Percentiles rank a stretch among this genome's conserved stretches.
Conservation (phyloP, 2,797 vertebrate species). For the Gymnodraco acuticeps region DNA sequence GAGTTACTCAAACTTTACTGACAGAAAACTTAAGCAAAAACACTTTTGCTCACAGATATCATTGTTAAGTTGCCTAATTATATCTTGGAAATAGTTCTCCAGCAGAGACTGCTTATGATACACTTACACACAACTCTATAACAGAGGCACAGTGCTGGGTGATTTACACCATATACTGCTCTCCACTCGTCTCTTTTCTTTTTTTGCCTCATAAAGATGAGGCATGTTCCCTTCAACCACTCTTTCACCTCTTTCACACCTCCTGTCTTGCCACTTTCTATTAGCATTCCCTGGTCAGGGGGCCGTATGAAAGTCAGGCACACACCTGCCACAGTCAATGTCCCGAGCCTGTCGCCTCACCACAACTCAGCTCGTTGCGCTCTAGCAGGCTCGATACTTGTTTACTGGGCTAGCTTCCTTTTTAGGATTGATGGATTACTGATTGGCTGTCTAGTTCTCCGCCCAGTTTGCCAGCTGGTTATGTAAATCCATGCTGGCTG, state of each 20-base stretch:
- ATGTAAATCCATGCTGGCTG: slow-evolving; percentile 41
- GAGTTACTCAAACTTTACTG: slow-evolving; percentile 11
- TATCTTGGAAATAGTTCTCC: background rate
- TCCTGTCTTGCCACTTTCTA: slow-evolving; percentile 63
- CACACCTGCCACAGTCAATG: slow-evolving; percentile 69
- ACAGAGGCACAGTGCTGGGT: background rate
- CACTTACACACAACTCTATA: background rate
- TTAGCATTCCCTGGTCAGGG: slow-evolving; percentile 66
- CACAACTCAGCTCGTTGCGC: slow-evolving; percentile 32
- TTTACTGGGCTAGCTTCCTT: slow-evolving; percentile 27
- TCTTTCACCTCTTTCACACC: slow-evolving; percentile 61
- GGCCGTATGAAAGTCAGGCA: slow-evolving; percentile 56
- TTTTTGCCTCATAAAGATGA: slow-evolving; percentile 50
- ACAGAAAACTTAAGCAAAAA: slow-evolving; percentile 3
- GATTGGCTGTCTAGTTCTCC: slow-evolving; percentile 36
- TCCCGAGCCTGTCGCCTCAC: slow-evolving; percentile 53
- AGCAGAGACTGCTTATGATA: background rate
- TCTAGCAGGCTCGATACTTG: slow-evolving; percentile 25
- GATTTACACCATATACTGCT: slow-evolving; percentile 36
- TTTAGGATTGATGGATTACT: slow-evolving; percentile 50
- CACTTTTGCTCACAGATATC: background rate
- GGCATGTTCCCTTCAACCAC: slow-evolving; percentile 43
- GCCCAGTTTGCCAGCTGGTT: slow-evolving; percentile 45
- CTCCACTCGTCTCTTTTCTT: slow-evolving; percentile 32
- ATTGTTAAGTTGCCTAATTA: background rate